Evolutionary conservation across 2,113 vertebrate species (phyloP), one percentile per base, ranked within the genome.

Genomic region (Lepus timidus): DNA sequence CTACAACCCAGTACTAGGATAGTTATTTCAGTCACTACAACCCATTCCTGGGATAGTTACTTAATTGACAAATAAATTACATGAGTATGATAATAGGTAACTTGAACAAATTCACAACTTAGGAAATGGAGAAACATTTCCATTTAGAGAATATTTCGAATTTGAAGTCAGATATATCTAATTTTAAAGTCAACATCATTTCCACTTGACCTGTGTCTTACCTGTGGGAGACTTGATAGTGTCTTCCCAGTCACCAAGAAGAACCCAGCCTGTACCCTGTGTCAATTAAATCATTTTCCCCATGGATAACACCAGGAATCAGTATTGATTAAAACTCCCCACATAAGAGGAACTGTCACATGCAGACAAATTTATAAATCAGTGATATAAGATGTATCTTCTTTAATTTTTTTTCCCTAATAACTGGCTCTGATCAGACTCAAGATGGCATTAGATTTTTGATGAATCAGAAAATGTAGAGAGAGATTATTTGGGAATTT

Each of bases 251-350:
- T 76, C 75, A 73, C 4, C 87, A 70, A 16, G 1, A n/a, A 25
- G 13, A 25, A 73, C 0, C 33, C 20, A 87, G 55, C 10, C 2
- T 49, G 5, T 0, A 74, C 3, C n/a, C 6, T 1, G 6, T 55
- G 19, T 3, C 9, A 90, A 78, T 52, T 79, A 64, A 62, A 49
- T 70, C 10, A 95, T 76, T 13, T 49, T 39, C 67, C 64, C 67
- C 71, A 13, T 27, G 36, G 19, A 73, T 87, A 23, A 64, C 44
- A 64, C 13, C 20, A 83, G 22, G n/a, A 52, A 65, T 65, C 33
- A 20, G 8, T 36, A 27, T 62, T 58, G 55, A 31, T 64, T 87
- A 68, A 75, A 80, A 74, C 55, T 65, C 22, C 27, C 36, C 19
- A 79, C 39, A 79, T 8, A 23, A 14, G 19, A 58, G 4, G 33